phyloP scores from a whole-genome alignment of 2,113 vertebrate species.

The Salminus brasiliensis region DNA sequence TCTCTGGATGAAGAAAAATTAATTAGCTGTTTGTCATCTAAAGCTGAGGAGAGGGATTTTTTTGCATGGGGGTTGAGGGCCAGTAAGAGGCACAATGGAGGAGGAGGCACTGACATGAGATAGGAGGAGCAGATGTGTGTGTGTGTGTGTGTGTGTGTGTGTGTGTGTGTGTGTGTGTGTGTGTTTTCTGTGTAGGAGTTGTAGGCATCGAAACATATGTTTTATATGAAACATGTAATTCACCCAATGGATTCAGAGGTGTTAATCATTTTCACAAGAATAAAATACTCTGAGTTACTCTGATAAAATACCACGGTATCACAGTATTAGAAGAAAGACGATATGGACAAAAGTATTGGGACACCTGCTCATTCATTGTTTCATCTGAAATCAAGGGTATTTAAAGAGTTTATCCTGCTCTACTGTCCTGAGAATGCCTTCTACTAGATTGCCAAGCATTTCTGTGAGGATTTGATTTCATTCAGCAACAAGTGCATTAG shows the following conservation, averaged over 20 bases:
- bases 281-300: no score
- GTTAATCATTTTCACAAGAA: neutral
- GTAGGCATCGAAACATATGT: neutral
- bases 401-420: no score
- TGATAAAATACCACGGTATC: no score
- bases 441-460: no score
- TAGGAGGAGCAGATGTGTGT: neutral
- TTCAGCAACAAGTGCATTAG: no score
- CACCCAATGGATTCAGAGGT: neutral
- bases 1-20: constrained; percentile 69
- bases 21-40: constrained; percentile 81
- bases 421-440: no score
- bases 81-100: constrained; percentile 52
- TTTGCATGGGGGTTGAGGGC: constrained; percentile 14
- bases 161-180: constrained; percentile 14
- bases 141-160: constrained; percentile 12
- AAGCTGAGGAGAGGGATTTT: constrained; percentile 70
- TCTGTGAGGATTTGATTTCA: no score
- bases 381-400: no score
- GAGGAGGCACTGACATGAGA: neutral
- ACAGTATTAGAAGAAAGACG: no score
- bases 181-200: neutral
- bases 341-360: no score
- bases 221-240: neutral
- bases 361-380: no score